Conservation (phyloP, 2,888 invertebrate genomes). For the Pachliopta kotzebuea region DNA sequence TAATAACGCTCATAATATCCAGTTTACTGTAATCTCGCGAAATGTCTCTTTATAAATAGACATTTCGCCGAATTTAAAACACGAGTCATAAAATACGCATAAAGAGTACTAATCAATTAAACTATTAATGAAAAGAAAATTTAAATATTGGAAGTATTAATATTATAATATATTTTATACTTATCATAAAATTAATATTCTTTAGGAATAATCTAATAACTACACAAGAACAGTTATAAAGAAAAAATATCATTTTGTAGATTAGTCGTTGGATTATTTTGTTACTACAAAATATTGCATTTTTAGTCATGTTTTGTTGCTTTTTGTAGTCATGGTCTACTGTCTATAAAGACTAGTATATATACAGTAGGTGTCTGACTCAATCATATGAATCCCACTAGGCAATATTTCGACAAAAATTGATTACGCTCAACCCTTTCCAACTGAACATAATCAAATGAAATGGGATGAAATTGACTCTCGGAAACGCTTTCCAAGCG, state of each 20-base stretch:
- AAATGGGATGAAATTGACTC: slow-evolving; percentile 51
- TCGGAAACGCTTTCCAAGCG: slow-evolving; percentile 42
- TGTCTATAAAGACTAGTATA: slow-evolving; percentile 36
- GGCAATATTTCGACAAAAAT: slow-evolving; percentile 61
- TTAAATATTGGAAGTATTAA: no score
- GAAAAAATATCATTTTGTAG: no score
- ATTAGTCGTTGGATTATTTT: no score
- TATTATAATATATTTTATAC: no score
- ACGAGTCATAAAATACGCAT: not conserved
- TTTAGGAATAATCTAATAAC: no score
- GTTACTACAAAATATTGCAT: no score
- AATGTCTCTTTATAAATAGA: slow-evolving; percentile 24
- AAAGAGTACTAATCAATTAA: no score
- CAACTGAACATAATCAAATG: slow-evolving; percentile 59
- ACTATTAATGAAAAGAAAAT: no score
- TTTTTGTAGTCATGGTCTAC: not conserved
- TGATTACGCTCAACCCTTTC: slow-evolving; percentile 62
- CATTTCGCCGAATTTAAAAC: not conserved
- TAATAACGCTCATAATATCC: slow-evolving; percentile 65
- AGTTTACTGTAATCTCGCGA: slow-evolving; percentile 45
- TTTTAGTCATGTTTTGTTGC: no score
- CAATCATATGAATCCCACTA: slow-evolving; percentile 39
- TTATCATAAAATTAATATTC: no score
- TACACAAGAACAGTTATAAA: no score
- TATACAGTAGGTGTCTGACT: slow-evolving; percentile 50